Percentiles rank a stretch among this genome's conserved stretches.
phyloP scores from a whole-genome alignment of 2,888 invertebrate genomes.

The Nectonema munidae region DNA sequence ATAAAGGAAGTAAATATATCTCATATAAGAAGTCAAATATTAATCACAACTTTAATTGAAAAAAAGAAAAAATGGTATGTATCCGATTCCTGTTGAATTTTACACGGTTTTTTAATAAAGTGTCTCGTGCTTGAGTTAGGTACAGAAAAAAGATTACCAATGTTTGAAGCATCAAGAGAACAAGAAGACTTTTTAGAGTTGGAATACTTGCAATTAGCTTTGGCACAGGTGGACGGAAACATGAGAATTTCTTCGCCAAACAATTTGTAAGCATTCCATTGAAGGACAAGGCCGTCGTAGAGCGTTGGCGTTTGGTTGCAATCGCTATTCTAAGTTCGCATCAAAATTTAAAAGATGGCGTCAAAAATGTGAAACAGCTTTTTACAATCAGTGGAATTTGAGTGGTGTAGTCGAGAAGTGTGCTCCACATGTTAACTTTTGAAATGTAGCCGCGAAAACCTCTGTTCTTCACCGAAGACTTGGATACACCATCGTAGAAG shows the following conservation, averaged over 20 bases:
- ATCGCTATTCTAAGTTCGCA: background rate
- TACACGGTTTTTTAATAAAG: too few species aligned
- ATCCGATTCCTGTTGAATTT: too few species aligned
- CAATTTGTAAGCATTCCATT: conserved; percentile 72
- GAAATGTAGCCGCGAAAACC: conserved; percentile 66
- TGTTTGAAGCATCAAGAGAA: too few species aligned
- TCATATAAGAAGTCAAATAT: too few species aligned
- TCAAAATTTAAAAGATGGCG: background rate
- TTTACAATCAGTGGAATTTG: conserved; percentile 55
- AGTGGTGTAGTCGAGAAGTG: conserved; percentile 54
- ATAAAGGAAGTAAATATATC: too few species aligned
- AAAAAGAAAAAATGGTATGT: too few species aligned
- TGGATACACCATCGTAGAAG: background rate
- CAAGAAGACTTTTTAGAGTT: too few species aligned
- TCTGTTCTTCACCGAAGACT: background rate
- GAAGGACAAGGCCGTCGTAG: conserved; percentile 46
- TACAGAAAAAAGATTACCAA: too few species aligned
- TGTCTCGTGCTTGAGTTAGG: too few species aligned
- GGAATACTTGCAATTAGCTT: too few species aligned
- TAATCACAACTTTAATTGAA: too few species aligned
- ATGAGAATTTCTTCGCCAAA: conserved; percentile 17
- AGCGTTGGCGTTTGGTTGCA: conserved; percentile 64
- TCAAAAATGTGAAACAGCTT: background rate
- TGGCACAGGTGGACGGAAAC: too few species aligned
- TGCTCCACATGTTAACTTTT: conserved; percentile 67